Evolutionary conservation across 2,113 vertebrate genomes (phyloP).

Genomic region (Odobenus rosmarus): DNA sequence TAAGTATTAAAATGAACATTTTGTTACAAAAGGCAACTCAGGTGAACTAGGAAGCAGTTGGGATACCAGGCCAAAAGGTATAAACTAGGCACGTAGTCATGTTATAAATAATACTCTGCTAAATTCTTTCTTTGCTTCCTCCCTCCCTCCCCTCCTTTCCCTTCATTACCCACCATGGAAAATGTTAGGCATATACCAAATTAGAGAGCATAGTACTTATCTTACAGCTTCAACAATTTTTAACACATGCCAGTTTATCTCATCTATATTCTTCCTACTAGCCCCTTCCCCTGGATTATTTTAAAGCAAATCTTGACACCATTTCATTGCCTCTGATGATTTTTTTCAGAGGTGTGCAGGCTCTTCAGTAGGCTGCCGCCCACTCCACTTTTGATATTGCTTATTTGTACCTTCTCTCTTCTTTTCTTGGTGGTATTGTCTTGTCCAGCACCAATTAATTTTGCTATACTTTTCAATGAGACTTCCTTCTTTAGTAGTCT

Average conservation of each 20-base stretch:
- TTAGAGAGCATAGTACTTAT: neutral
- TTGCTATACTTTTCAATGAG: neutral
- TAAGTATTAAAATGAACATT: neutral
- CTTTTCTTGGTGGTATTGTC: neutral
- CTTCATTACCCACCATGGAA: neutral
- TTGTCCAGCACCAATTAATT: neutral
- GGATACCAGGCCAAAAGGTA: neutral
- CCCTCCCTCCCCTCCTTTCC: neutral
- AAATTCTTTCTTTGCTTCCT: neutral
- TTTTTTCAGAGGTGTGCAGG: neutral
- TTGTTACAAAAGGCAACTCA: neutral
- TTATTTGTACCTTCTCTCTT: neutral
- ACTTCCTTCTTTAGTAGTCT: neutral
- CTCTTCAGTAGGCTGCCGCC: neutral
- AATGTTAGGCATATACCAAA: neutral
- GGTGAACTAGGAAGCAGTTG: neutral
- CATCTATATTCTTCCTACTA: neutral
- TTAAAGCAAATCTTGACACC: neutral
- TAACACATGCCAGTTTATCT: neutral
- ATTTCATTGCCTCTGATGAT: neutral
- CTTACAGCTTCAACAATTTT: neutral
- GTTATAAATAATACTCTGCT: neutral
- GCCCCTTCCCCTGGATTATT: neutral
- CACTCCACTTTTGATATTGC: neutral
- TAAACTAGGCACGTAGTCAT: neutral